Percentiles rank a stretch among this genome's conserved stretches.
phyloP scores from a whole-genome alignment of 2,888 invertebrate species.

The Troilus luridus region DNA sequence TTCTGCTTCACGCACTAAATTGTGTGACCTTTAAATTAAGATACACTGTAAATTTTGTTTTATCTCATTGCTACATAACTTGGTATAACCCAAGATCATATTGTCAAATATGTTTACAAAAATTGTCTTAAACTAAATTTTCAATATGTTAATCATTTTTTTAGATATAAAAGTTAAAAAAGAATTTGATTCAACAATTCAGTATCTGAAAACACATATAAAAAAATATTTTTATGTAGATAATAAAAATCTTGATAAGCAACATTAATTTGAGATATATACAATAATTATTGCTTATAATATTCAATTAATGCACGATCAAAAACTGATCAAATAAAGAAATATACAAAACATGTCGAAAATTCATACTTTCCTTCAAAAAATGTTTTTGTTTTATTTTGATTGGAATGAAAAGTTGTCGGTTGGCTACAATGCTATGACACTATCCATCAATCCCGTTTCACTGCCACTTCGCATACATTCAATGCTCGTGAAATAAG shows the following conservation, averaged over 20 bases:
- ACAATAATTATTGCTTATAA: constrained; percentile 43
- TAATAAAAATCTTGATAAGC: constrained; percentile 30
- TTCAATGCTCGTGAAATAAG: constrained; percentile 57
- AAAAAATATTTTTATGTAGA: constrained; percentile 35
- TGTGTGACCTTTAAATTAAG: background rate
- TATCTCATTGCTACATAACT: background rate
- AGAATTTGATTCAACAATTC: background rate
- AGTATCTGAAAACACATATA: constrained; percentile 33
- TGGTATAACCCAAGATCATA: constrained; percentile 21
- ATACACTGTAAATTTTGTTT: background rate
- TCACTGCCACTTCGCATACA: constrained; percentile 58
- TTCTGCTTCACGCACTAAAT: background rate
- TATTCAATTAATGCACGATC: constrained; percentile 33
- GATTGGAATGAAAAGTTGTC: constrained; percentile 20
- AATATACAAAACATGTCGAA: constrained; percentile 16
- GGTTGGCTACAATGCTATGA: constrained; percentile 52
- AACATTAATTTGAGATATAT: constrained; percentile 19
- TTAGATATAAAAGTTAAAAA: constrained; percentile 26
- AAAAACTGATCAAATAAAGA: constrained; percentile 38
- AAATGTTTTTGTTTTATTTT: background rate
- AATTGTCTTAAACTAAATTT: constrained; percentile 14
- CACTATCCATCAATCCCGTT: constrained; percentile 58
- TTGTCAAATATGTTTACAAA: constrained; percentile 1
- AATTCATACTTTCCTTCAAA: constrained; percentile 27
- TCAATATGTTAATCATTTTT: background rate